Base-by-base conservation (phyloP, 2,888 invertebrate species). In the Cetonia aurata region DNA sequence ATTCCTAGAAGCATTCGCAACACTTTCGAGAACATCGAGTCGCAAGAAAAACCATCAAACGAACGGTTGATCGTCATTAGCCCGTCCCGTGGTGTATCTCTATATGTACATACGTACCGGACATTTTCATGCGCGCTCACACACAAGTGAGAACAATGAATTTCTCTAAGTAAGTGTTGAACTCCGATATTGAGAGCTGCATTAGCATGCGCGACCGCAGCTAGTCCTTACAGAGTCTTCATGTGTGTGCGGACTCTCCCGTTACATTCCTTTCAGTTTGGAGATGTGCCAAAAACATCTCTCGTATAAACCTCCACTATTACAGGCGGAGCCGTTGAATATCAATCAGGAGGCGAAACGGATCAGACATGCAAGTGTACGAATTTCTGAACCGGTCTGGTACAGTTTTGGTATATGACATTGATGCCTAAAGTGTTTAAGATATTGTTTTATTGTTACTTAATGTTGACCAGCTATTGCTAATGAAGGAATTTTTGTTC, bases 211-310 rank as follows among this genome's bases (percentile, higher is more conserved):
- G 74, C 57, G 62, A 59, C 56, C 71, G 74, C 75, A 55, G 52
- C 71, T 70, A 74, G 68, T 75, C 77, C 77, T 75, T 77, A 76
- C 75, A 77, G 76, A 76, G 77, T 72, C 75, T 73, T 75, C 76
- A 75, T 77, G 75, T 72, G 71, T 74, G 60, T 62, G 57, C 56
- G 33, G 70, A 76, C 77, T 77, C 77, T 77, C 77, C 75, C 77
- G 77, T 77, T 77, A 77, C 76, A 77, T 77, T 77, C 77, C 74
- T 77, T 77, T 77, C 72, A 73, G 76, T 77, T 77, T 77, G 77
- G 77, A 77, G 77, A 77, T 77, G 76, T 75, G 77, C 77, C 77
- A 77, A 77, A 75, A 77, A 76, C 77, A 77, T 76, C 76, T 77
- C 73, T 65, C 62, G 62, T 65, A 65, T 65, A 65, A 50, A 65